phyloP scores from a whole-genome alignment of 1,140 invertebrate genomes.

The Lycorma delicatula region DNA sequence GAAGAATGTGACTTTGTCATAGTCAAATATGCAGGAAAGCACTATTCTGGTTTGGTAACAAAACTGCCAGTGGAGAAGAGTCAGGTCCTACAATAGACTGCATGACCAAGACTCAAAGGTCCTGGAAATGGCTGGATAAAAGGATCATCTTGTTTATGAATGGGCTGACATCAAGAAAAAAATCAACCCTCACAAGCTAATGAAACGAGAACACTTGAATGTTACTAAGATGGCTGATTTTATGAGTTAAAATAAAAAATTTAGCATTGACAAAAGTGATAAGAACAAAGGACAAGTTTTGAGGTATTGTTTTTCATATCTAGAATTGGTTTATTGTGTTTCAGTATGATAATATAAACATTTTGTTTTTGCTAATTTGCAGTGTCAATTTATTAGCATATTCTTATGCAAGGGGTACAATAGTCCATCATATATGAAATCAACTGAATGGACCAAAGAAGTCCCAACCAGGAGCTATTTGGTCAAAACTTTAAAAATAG shows the following conservation, averaged over 20 bases:
- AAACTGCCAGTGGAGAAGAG: background rate
- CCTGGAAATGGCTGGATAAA: constrained; percentile 14
- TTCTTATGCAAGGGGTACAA: background rate
- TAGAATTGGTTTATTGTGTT: constrained; percentile 4
- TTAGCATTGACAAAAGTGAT: too few species aligned
- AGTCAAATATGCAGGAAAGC: background rate
- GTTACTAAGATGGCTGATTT: too few species aligned
- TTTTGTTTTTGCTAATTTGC: background rate
- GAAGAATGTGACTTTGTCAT: background rate
- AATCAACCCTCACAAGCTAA: constrained; percentile 5
- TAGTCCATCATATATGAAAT: background rate
- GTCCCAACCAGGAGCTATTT: background rate
- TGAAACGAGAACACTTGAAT: too few species aligned
- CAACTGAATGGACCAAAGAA: background rate
- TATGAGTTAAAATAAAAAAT: too few species aligned
- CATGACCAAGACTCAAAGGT: constrained; percentile 7
- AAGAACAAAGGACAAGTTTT: background rate
- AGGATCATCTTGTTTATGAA: background rate
- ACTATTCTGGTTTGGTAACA: constrained; percentile 10
- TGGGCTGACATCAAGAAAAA: background rate
- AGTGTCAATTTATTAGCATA: background rate
- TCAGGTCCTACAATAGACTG: background rate
- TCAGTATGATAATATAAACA: background rate
- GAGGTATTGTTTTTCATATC: background rate
- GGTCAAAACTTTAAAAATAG: background rate